These are phyloP conservation scores for Erethizon dorsatum DNA, from an alignment of 2,797 vertebrate genomes.

Conservation along the genomic window DNA sequence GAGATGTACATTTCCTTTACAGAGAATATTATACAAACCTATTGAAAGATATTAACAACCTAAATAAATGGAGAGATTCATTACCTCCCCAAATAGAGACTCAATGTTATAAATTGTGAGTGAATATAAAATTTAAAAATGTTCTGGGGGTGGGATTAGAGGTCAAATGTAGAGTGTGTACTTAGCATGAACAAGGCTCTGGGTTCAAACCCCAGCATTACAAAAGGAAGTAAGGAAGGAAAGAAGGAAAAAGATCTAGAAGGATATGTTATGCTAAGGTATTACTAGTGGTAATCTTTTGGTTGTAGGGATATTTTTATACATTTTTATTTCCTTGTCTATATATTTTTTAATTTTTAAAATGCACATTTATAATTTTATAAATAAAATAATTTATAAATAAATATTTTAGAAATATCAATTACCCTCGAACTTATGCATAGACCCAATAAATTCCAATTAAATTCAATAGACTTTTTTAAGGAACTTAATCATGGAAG, in stretches of 20 bases:
- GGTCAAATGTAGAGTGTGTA: not conserved
- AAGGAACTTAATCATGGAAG: not conserved
- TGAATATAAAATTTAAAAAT: not conserved
- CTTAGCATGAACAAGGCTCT: not conserved
- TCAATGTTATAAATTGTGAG: not conserved
- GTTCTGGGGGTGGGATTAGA: not conserved
- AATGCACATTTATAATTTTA: not conserved
- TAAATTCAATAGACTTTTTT: not conserved
- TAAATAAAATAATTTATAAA: not conserved
- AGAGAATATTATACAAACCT: not conserved
- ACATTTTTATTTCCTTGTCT: not conserved
- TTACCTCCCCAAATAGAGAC: not conserved
- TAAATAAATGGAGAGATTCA: not conserved
- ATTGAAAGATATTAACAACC: not conserved
- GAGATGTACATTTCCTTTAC: not conserved
- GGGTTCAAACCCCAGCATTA: not conserved
- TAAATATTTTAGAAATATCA: not conserved
- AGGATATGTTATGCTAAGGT: not conserved
- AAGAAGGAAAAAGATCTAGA: not conserved
- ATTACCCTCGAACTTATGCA: not conserved
- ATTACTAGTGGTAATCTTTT: not conserved
- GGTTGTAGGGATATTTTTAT: not conserved
- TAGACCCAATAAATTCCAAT: not conserved
- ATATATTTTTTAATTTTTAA: not conserved
- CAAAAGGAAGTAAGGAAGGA: not conserved